Percentiles rank a stretch among this genome's conserved stretches.
Evolutionary conservation across 2,888 invertebrate genomes (phyloP).

Genomic region (Euproctis similis): DNA sequence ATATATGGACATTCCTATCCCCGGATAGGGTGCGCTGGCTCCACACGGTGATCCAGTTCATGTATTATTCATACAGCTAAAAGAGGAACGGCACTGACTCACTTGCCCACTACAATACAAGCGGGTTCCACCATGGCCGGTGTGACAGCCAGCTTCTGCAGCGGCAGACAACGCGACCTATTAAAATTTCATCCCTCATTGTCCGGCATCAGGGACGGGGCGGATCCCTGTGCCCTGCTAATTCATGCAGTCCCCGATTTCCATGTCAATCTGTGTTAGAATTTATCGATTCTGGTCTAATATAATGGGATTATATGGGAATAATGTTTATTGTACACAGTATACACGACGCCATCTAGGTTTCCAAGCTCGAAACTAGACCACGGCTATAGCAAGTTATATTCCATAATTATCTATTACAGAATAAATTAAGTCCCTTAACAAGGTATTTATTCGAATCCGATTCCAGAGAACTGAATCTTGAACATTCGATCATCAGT

Average conservation of each 20-base stretch:
- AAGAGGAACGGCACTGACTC: slow-evolving; percentile 24
- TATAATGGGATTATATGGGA: no score
- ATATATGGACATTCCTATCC: no score
- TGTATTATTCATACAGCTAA: slow-evolving; percentile 42
- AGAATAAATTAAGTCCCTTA: no score
- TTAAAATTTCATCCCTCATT: slow-evolving; percentile 73
- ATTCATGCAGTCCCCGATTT: slow-evolving; percentile 41
- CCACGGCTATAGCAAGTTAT: no score
- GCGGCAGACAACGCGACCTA: slow-evolving; percentile 60
- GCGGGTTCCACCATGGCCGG: slow-evolving; percentile 30
- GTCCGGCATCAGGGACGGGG: slow-evolving; percentile 56
- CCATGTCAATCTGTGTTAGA: slow-evolving; percentile 45
- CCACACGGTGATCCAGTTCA: slow-evolving; percentile 14
- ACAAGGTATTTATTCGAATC: no score
- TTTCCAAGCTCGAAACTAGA: no score
- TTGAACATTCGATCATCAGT: no score
- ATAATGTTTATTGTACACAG: no score
- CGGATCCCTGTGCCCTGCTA: slow-evolving; percentile 59
- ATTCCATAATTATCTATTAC: no score
- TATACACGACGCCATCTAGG: no score
- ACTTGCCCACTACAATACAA: slow-evolving; percentile 53
- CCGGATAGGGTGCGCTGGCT: slow-evolving; percentile 2
- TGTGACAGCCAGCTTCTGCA: slow-evolving; percentile 48
- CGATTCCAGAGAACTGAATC: no score
- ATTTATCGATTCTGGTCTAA: slow-evolving; percentile 52